Conservation (phyloP, 2,888 invertebrate species). For the Penaeus monodon region DNA sequence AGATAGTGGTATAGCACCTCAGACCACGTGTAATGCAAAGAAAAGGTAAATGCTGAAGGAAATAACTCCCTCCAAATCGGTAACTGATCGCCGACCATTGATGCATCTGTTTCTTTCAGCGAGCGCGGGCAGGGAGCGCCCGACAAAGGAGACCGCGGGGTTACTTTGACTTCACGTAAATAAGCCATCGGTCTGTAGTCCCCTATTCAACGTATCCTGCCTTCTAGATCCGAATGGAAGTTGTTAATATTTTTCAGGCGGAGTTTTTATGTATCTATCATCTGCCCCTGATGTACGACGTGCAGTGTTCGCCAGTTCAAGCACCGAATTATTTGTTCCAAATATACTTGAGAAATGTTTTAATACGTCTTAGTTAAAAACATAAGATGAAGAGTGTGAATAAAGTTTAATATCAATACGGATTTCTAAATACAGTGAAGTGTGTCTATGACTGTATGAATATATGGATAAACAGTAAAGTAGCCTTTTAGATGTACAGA, state of each 20-base stretch:
- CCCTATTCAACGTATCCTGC: constrained; percentile 37
- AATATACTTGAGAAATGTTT: too few relatives aligned
- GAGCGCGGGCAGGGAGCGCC: constrained; percentile 33
- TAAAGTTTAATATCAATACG: too few relatives aligned
- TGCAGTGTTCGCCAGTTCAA: background rate
- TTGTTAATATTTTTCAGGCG: constrained; percentile 33
- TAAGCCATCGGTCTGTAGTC: constrained; percentile 49
- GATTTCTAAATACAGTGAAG: too few relatives aligned
- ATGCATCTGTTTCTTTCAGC: constrained; percentile 57
- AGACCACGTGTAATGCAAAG: constrained; percentile 16
- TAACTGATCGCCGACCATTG: constrained; percentile 51
- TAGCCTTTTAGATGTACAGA: too few relatives aligned
- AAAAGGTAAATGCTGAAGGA: constrained; percentile 15
- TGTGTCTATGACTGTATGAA: too few relatives aligned
- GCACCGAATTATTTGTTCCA: too few relatives aligned
- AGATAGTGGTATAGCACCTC: too few relatives aligned
- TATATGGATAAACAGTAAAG: too few relatives aligned
- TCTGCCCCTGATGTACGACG: too few relatives aligned
- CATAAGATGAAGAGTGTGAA: too few relatives aligned
- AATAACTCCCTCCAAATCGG: constrained; percentile 40
- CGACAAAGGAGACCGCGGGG: constrained; percentile 50
- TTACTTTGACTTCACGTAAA: constrained; percentile 58
- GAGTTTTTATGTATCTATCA: background rate
- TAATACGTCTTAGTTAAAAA: too few relatives aligned
- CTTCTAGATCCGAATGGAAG: constrained; percentile 34